Conservation (phyloP, 2,797 vertebrate genomes). For the Helicolenus hilgendorfi region DNA sequence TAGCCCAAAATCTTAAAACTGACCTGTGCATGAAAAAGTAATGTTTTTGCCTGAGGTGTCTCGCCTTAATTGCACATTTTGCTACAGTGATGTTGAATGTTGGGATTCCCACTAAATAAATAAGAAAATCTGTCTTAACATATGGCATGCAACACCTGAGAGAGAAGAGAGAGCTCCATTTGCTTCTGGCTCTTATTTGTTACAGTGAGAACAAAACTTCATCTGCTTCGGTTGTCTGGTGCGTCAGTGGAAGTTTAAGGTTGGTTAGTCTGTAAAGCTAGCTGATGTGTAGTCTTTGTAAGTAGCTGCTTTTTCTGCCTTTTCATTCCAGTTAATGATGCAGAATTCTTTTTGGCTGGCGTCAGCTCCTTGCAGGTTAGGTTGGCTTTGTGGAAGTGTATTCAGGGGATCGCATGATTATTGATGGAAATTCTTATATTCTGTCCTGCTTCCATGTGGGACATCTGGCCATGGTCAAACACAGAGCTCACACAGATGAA, state of each 20-base stretch:
- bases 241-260: neutral
- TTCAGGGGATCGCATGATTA: slow-evolving; percentile 39
- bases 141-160: neutral
- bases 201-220: neutral
- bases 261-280: slow-evolving; percentile 1
- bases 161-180: neutral
- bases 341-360: slow-evolving; percentile 23
- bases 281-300: slow-evolving; percentile 9
- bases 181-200: neutral
- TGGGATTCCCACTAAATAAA: neutral
- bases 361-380: slow-evolving; percentile 38
- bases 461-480: neutral
- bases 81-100: neutral
- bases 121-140: neutral
- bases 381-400: slow-evolving; percentile 11
- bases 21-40: too few species aligned
- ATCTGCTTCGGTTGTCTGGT: neutral
- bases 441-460: neutral
- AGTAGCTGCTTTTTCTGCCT: slow-evolving; percentile 10
- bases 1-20: accelerated
- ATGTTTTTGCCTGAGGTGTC: too few species aligned
- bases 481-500: neutral
- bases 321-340: slow-evolving; percentile 44
- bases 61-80: neutral
- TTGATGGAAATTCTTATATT: slow-evolving; percentile 8